Base-by-base conservation (phyloP, 2,797 vertebrate genomes). In the Crypturellus tataupa region DNA sequence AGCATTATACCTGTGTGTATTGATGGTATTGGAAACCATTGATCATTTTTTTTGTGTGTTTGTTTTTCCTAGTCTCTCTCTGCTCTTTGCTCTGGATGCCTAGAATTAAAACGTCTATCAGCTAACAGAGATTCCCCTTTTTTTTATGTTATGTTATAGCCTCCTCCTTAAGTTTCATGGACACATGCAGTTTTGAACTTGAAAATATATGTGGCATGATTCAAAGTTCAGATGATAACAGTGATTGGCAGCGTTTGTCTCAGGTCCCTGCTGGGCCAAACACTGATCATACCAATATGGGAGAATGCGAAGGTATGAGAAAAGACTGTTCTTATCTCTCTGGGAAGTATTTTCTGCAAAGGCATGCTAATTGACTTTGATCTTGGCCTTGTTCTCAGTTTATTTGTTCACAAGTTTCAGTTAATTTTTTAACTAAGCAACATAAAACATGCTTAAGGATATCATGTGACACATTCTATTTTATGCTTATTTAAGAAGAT, bases 201-300 rank as follows among this genome's bases (percentile, higher is more conserved):
- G 98, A 98, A 91, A 99, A 99, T 82, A 98, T 99, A 67, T 99
- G 99, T 70, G 99, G 99, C 24, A 99, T 99, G 99, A 97, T 99
- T 96, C 99, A 99, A 97, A 98, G 98, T 87, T 93, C 97, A 88
- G 97, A 31, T 3, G 97, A 98, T 87, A 93, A 40, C 51, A 96
- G 82, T 7, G 98, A 98, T 64, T 99, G 99, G 99, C 80, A 94
- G 7, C 96, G 96, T 35, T 87, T 98, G 42, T 85, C 96, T 46
- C 55, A 59, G 31, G 97, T 94, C 62, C 37, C 93, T 4, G 90
- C 96, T 25, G 98, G 98, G 12, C 99, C 99, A 1, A 44, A 83
- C 67, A 98, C 85, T 0, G 99, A 99, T 97, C 98, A 99, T 93
- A 98, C 98, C 67, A 98, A 98, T 92, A 96, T 98, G 98, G 99